Evolutionary conservation across 2,113 vertebrate genomes (phyloP).

Genomic region (Malaclemys terrapin): DNA sequence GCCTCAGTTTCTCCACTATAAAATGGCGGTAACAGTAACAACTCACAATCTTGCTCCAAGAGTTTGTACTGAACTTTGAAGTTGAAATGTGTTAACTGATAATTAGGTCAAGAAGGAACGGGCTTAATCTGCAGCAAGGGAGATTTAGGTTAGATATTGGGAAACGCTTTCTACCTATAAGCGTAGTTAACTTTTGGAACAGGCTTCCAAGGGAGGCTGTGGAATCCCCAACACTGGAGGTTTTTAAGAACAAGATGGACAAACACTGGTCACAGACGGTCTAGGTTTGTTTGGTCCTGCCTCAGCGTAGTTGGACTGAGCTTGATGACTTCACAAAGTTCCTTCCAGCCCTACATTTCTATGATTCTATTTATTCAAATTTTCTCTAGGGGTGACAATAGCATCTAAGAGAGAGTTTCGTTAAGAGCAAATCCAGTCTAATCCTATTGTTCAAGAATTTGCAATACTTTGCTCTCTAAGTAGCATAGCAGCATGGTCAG

Average conservation of each 20-base stretch:
- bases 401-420: not conserved
- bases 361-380: not conserved
- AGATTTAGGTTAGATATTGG: not conserved
- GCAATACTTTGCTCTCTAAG: not conserved
- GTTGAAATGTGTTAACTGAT: not conserved
- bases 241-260: not conserved
- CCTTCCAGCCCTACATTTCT: not conserved
- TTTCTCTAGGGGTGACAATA: not conserved
- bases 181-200: not conserved
- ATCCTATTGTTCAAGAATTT: not conserved
- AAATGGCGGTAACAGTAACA: rapidly evolving
- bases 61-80: not conserved
- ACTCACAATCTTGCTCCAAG: rapidly evolving
- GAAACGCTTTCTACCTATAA: not conserved
- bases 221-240: not conserved
- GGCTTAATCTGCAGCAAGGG: not conserved
- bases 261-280: not conserved
- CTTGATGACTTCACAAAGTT: not conserved
- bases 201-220: not conserved
- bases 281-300: not conserved
- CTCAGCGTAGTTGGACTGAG: not conserved
- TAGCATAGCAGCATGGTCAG: not conserved
- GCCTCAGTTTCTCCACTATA: not conserved
- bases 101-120: not conserved
- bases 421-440: not conserved